Conservation (phyloP, 2,888 invertebrate species). For the Hydriomena furcata region DNA sequence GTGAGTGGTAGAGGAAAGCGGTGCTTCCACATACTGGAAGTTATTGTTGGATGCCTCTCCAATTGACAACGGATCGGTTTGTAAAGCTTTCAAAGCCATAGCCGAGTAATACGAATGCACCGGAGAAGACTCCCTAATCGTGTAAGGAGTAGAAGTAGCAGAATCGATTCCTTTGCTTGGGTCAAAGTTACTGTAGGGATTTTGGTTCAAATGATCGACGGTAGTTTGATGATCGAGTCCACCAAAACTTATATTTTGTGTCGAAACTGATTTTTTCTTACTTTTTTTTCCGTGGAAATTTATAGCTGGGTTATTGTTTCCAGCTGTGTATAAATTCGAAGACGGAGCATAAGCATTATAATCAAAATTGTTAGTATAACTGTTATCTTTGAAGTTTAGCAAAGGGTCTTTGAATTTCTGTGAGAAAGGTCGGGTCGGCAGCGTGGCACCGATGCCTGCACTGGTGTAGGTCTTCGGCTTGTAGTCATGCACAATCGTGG, state of each 20-base stretch:
- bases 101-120: slow-evolving; percentile 65
- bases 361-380: slow-evolving; percentile 62
- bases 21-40: slow-evolving; percentile 66
- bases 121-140: slow-evolving; percentile 63
- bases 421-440: slow-evolving; percentile 40
- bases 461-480: slow-evolving; percentile 56
- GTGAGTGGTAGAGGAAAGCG: slow-evolving; percentile 46
- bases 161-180: slow-evolving; percentile 49
- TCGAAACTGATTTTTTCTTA: slow-evolving; percentile 72
- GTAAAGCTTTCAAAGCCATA: slow-evolving; percentile 65
- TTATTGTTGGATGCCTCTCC: slow-evolving; percentile 71
- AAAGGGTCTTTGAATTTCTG: slow-evolving; percentile 62
- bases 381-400: slow-evolving; percentile 56
- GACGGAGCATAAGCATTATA: slow-evolving; percentile 68
- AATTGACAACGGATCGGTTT: slow-evolving; percentile 53
- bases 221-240: slow-evolving; percentile 65
- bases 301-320: slow-evolving; percentile 46
- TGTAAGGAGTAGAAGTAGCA: slow-evolving; percentile 55
- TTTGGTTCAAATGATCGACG: slow-evolving; percentile 64
- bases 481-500: slow-evolving; percentile 69
- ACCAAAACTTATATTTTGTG: slow-evolving; percentile 73
- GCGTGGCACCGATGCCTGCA: slow-evolving; percentile 42
- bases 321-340: slow-evolving; percentile 57
- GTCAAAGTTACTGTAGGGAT: slow-evolving; percentile 39
- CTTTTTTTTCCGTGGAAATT: slow-evolving; percentile 50